Evolutionary conservation across 2,888 invertebrate genomes (phyloP), one percentile per base, ranked within the genome.

Genomic region (Deilephila elpenor): DNA sequence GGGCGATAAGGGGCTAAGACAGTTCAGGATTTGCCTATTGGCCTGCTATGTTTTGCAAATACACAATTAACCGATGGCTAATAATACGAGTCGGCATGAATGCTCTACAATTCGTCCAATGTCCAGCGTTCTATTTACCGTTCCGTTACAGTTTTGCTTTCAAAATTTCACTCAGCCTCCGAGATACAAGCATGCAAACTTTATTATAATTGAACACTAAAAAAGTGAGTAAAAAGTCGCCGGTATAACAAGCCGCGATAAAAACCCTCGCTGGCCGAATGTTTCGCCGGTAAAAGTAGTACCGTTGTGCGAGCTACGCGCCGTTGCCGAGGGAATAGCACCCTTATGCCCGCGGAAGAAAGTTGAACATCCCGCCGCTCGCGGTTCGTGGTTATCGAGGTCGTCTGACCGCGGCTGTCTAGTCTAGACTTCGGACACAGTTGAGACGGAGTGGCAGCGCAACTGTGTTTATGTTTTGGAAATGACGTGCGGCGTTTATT

Each of bases 311-410:
- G 19, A 44, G 44, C 5, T n/a, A 67, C 14, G 44, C 44, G 17
- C 3, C 8, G 17, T n/a, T 34, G 19, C 59, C 51, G 44, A 17
- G 29, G 37, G 19, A 71, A 37, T 37, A 20, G 32, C 20, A 20
- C 6, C 72, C 19, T 72, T 72, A 64, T 34, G 32, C 3, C 14
- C 51, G 71, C 75, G 75, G 75, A 60, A 70, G 77, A 71, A 79
- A 78, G 80, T 81, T 82, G 83, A 83, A 81, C 82, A 80, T 73
- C 81, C 76, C 75, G 76, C 74, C 59, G 74, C 77, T 44, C n/a
- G 14, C 20, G 25, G 17, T 25, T 51, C 25, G 14, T 44, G 11
- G 67, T 25, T 67, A 67, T 67, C 67, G 67, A 67, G 67, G 67
- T 51, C 67, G 67, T 44, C 51, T 67, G 20, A 44, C 67, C 44